Conservation (phyloP, 2,113 vertebrate genomes). For the Nothoprocta pentlandii region DNA sequence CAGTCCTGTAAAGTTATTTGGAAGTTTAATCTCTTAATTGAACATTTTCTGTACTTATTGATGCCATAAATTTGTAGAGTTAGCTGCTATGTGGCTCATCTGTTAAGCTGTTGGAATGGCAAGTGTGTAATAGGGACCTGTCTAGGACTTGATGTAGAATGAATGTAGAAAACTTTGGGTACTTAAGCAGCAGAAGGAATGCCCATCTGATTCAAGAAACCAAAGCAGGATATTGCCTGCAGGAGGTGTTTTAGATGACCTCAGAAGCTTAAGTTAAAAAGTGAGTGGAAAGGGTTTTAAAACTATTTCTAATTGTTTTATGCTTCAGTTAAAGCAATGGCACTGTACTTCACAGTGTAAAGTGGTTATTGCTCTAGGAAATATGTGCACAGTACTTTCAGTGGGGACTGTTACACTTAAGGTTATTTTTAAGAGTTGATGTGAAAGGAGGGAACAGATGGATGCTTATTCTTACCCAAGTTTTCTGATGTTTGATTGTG, state of each 20-base stretch:
- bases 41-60: neutral
- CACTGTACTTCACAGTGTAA: neutral
- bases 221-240: neutral
- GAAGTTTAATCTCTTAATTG: neutral
- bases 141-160: neutral
- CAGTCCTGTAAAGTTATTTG: neutral
- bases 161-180: neutral
- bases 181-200: neutral
- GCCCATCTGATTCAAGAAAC: neutral
- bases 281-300: neutral
- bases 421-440: neutral
- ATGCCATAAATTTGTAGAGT: neutral
- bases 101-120: neutral
- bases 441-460: neutral
- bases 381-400: neutral
- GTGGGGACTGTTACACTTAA: neutral
- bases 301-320: neutral
- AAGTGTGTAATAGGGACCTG: too few species aligned
- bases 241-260: neutral
- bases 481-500: neutral
- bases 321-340: neutral
- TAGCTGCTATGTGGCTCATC: neutral
- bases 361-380: neutral
- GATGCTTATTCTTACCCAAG: neutral
- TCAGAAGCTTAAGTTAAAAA: neutral